phyloP scores from a whole-genome alignment of 1,140 invertebrate species.

The Drosophila sproati region DNA sequence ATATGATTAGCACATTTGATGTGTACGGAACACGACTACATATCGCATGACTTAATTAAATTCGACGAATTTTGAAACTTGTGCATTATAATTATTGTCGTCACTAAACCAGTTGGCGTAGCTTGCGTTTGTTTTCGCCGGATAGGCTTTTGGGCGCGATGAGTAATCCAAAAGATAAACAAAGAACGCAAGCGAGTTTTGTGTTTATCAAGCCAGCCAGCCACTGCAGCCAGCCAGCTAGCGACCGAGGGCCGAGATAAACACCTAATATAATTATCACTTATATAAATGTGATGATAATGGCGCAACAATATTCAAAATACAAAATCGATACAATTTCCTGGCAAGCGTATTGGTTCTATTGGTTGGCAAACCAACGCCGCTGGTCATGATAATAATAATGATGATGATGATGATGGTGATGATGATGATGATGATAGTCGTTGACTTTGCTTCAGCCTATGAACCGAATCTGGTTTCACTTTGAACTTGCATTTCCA shows the following conservation, averaged over 20 bases:
- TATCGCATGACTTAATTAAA: neutral
- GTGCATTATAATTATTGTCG: slow-evolving; percentile 34
- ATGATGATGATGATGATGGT: neutral
- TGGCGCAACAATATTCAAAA: slow-evolving; percentile 82
- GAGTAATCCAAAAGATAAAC: slow-evolving; percentile 70
- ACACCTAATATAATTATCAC: slow-evolving; percentile 80
- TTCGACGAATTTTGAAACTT: slow-evolving; percentile 9
- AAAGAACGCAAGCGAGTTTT: slow-evolving; percentile 40
- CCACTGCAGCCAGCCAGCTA: slow-evolving; percentile 44
- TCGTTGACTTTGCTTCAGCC: neutral
- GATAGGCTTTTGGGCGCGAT: slow-evolving; percentile 12
- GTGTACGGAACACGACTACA: neutral
- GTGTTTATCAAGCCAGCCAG: slow-evolving; percentile 41
- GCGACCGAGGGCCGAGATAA: slow-evolving; percentile 56
- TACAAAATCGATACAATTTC: slow-evolving; percentile 70
- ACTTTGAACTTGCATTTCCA: slow-evolving; percentile 27
- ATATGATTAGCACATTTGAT: slow-evolving; percentile 58
- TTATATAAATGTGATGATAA: slow-evolving; percentile 80
- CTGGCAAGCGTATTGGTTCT: neutral
- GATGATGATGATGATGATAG: neutral
- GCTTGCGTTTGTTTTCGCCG: slow-evolving; percentile 4
- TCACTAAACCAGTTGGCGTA: slow-evolving; percentile 28
- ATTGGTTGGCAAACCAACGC: neutral
- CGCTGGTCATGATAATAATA: slow-evolving; percentile 12
- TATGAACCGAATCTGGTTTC: slow-evolving; percentile 16